phyloP scores from a whole-genome alignment of 2,888 invertebrate genomes.

The Schizaphis graminum region DNA sequence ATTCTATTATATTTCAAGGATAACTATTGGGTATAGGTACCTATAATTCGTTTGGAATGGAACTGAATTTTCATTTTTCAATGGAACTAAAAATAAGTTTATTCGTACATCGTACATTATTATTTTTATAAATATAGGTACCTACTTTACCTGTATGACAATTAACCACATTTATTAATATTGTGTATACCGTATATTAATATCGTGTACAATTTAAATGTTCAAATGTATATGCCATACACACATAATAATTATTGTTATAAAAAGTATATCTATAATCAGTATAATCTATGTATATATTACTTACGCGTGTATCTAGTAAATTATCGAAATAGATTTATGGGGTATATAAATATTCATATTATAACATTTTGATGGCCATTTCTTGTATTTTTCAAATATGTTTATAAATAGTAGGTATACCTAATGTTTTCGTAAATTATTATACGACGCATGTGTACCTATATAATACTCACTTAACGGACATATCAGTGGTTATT shows the following conservation, averaged over 20 bases:
- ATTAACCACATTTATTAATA: neutral
- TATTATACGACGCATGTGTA: neutral
- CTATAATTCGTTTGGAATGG: neutral
- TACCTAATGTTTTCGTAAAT: neutral
- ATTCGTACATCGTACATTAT: neutral
- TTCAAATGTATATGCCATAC: neutral
- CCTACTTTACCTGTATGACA: neutral
- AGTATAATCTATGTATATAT: too few relatives aligned
- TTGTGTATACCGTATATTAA: neutral
- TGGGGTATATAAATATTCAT: neutral
- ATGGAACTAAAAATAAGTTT: neutral
- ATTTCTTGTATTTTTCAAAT: neutral
- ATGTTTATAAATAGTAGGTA: neutral
- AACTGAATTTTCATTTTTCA: neutral
- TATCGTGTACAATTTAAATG: neutral
- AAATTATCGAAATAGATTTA: neutral
- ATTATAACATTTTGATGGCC: neutral
- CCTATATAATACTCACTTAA: too few relatives aligned
- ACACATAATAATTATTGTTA: neutral
- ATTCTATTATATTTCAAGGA: neutral
- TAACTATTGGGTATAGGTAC: neutral
- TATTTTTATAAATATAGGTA: neutral
- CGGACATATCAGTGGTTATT: neutral
- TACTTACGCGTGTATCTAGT: neutral
- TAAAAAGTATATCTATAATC: neutral